Percentiles rank a stretch among this genome's conserved stretches.
Conservation (phyloP, 2,797 vertebrate species). For the Silurus aristotelis region DNA sequence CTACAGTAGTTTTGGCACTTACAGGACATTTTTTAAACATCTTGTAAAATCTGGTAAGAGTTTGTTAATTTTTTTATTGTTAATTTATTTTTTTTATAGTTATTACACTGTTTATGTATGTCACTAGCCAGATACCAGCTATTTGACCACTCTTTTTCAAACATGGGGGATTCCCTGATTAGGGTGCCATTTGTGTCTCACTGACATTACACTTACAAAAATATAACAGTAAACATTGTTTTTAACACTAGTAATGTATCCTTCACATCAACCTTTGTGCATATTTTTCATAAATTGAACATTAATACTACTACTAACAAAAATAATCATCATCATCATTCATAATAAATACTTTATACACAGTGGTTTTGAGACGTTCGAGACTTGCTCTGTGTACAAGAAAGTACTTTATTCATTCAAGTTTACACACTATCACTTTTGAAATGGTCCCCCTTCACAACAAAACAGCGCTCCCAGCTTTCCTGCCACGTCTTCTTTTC, state of each 20-base stretch:
- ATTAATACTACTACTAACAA: background rate
- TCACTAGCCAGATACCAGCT: background rate
- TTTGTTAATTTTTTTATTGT: background rate
- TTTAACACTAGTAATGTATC: background rate
- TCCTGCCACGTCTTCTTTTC: too few species aligned
- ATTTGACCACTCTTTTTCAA: background rate
- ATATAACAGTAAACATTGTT: background rate
- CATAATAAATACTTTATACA: background rate
- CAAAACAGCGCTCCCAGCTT: too few species aligned
- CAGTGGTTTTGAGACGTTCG: too few species aligned
- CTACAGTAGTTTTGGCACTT: background rate
- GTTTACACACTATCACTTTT: too few species aligned
- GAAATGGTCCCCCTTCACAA: too few species aligned
- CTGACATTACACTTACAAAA: background rate
- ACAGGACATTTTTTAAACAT: background rate
- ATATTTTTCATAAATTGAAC: background rate
- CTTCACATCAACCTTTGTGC: background rate
- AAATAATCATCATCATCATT: background rate
- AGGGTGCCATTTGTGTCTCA: background rate
- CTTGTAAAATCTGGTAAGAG: slow-evolving; percentile 7
- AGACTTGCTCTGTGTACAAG: too few species aligned
- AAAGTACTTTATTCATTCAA: too few species aligned
- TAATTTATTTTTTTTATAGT: background rate
- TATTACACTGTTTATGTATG: background rate
- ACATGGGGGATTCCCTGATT: background rate